phyloP scores from a whole-genome alignment of 2,888 invertebrate genomes.

The Catocala fraxini region DNA sequence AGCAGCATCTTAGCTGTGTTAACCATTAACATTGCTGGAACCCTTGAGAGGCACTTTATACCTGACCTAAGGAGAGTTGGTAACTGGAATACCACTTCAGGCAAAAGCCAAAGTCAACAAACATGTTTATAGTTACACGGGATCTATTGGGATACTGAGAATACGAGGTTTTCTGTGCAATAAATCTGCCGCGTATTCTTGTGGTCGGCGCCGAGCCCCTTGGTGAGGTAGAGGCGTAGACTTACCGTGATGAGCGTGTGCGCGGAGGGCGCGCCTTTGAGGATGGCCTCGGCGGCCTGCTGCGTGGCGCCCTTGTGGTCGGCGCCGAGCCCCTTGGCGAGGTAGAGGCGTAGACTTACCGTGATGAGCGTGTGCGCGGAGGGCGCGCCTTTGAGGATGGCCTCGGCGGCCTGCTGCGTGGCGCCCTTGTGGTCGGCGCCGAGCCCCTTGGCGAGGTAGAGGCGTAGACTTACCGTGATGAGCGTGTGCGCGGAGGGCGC shows the following conservation, averaged over 20 bases:
- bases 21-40: too few species aligned
- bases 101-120: too few species aligned
- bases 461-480: constrained; percentile 89
- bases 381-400: constrained; percentile 94
- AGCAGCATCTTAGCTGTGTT: too few species aligned
- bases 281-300: constrained; percentile 96
- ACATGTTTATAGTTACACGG: too few species aligned
- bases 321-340: too few species aligned
- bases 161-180: too few species aligned
- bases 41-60: too few species aligned
- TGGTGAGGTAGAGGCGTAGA: too few species aligned
- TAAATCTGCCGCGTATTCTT: constrained; percentile 93
- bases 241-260: constrained; percentile 93
- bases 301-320: constrained; percentile 94
- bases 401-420: constrained; percentile 96
- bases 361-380: constrained; percentile 94
- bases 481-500: constrained; percentile 92
- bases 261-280: constrained; percentile 93
- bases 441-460: constrained; percentile 93
- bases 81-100: too few species aligned
- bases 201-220: too few species aligned
- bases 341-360: constrained; percentile 69
- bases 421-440: constrained; percentile 92
- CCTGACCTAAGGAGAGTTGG: too few species aligned
- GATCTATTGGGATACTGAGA: too few species aligned